Conservation (phyloP, 2,888 invertebrate species). For the Oscheius sp. region DNA sequence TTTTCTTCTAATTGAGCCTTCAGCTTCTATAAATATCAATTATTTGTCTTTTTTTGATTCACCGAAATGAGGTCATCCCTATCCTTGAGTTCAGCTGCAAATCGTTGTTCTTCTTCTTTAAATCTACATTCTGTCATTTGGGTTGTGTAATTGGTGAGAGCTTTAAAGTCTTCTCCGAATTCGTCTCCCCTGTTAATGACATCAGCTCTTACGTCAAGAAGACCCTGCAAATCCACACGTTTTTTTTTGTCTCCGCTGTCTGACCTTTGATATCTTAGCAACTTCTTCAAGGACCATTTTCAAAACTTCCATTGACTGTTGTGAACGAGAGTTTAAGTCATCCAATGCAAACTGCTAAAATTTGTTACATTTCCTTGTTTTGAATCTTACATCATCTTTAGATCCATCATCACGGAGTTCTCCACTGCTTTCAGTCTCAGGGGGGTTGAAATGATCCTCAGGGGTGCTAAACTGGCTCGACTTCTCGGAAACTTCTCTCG, state of each 20-base stretch:
- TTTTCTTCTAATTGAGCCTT: background rate
- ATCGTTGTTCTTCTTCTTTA: background rate
- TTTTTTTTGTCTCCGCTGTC: background rate
- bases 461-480: conserved; percentile 57
- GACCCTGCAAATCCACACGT: conserved; percentile 18
- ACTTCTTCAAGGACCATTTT: conserved; percentile 34
- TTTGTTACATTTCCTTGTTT: background rate
- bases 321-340: conserved; percentile 37
- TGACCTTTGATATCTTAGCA: conserved; percentile 27
- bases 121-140: background rate
- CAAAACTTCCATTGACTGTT: conserved; percentile 34
- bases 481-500: conserved; percentile 23
- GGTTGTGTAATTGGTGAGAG: conserved; percentile 1
- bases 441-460: conserved; percentile 45
- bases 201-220: conserved; percentile 35
- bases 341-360: conserved; percentile 38
- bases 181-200: conserved; percentile 27
- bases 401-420: conserved; percentile 16
- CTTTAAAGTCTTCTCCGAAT: conserved; percentile 26
- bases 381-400: background rate
- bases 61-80: conserved; percentile 27
- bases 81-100: conserved; percentile 8
- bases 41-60: background rate
- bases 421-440: conserved; percentile 20
- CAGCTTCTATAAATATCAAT: conserved; percentile 9